Evolutionary conservation across 1,140 invertebrate species (phyloP).

Genomic region (Littorina saxatilis): DNA sequence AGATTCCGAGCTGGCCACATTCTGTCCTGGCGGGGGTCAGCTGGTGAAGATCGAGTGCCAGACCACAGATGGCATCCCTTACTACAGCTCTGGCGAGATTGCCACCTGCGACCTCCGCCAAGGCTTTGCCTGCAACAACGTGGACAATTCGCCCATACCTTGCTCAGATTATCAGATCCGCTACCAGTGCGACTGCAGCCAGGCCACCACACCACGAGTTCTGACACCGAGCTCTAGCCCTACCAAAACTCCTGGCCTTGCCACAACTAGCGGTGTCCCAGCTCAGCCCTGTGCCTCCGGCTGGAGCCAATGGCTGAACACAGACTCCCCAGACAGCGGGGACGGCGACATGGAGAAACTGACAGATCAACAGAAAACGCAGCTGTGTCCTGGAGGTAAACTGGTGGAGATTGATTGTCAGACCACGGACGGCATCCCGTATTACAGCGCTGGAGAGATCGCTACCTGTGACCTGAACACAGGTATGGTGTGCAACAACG

Average conservation of each 20-base stretch:
- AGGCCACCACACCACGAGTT: no score
- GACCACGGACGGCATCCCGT: conserved; percentile 36
- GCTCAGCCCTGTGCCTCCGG: conserved; percentile 36
- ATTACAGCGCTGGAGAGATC: conserved; percentile 34
- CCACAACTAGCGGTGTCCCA: no score
- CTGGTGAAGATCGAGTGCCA: conserved; percentile 62
- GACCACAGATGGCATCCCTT: conserved; percentile 34
- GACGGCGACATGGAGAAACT: conserved; percentile 58
- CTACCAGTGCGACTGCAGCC: conserved; percentile 72
- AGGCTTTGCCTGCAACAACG: conserved; percentile 57
- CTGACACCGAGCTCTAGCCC: no score
- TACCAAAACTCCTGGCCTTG: no score
- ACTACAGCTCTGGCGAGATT: conserved; percentile 53
- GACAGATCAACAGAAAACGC: conserved; percentile 34
- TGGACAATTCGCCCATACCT: conserved; percentile 56
- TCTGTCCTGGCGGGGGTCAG: conserved; percentile 48
- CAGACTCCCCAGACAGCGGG: conserved; percentile 58
- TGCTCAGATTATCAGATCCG: conserved; percentile 75
- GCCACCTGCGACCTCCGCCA: conserved; percentile 50
- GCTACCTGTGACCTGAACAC: conserved; percentile 51
- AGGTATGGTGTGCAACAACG: conserved; percentile 56
- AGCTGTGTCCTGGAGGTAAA: conserved; percentile 24
- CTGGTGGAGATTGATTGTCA: conserved; percentile 57
- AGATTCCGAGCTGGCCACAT: conserved; percentile 37
- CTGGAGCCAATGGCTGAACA: conserved; percentile 62